Evolutionary conservation across 2,797 vertebrate species (phyloP).

Genomic region (Sphaeramia orbicularis): DNA sequence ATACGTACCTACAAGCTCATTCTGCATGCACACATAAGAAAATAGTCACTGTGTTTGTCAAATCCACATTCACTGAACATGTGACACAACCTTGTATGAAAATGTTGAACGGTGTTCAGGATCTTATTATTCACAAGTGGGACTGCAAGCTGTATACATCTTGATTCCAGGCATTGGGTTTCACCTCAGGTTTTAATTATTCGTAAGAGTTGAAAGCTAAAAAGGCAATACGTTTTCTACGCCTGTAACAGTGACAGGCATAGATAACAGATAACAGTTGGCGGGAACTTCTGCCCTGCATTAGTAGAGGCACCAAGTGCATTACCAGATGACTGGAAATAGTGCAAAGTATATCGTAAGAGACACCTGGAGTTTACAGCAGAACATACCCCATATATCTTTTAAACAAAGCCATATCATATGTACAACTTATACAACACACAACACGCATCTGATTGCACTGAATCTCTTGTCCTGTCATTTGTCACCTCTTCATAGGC

Average conservation of each 20-base stretch:
- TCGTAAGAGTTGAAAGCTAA: conserved; percentile 14
- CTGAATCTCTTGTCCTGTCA: neutral
- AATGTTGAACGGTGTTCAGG: neutral
- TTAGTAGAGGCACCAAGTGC: conserved; percentile 53
- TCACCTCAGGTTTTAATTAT: conserved; percentile 1
- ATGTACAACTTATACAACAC: conserved; percentile 5
- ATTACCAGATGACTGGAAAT: conserved; percentile 68
- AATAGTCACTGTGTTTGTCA: neutral
- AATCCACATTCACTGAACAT: neutral
- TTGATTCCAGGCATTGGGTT: neutral
- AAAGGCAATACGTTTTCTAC: conserved; percentile 25
- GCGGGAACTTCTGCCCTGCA: conserved; percentile 40
- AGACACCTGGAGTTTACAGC: conserved; percentile 55
- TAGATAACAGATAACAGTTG: conserved; percentile 67
- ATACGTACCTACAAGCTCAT: conserved; percentile 12
- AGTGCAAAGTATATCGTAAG: conserved; percentile 49
- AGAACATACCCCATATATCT: conserved; percentile 6
- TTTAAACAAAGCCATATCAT: conserved; percentile 9
- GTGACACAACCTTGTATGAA: neutral
- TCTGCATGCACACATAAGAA: conserved; percentile 4
- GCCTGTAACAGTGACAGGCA: conserved; percentile 46
- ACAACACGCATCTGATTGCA: neutral
- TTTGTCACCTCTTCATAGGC: conserved; percentile 4
- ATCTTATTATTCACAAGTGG: neutral
- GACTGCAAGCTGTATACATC: too few species aligned